Percentiles rank a stretch among this genome's conserved stretches.
Evolutionary conservation across 1,140 invertebrate genomes (phyloP).

Genomic region (Melanaphis sacchari): DNA sequence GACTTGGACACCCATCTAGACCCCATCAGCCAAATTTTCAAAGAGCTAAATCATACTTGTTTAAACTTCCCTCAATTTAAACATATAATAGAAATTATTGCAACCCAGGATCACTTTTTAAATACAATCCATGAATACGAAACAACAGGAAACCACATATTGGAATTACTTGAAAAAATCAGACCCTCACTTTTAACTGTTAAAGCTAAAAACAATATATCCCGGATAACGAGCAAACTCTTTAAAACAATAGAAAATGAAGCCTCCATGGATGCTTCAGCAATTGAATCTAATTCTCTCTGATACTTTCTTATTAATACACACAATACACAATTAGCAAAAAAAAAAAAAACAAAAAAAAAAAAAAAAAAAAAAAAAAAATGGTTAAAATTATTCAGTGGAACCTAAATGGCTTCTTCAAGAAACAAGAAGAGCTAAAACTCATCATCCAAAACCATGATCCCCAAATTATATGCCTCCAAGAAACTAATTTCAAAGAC

Average conservation of each 20-base stretch:
- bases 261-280: neutral
- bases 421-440: neutral
- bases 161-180: too few species aligned
- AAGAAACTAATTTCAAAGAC: slow-evolving; percentile 46
- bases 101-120: too few species aligned
- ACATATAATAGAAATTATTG: too few species aligned
- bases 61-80: too few species aligned
- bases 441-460: neutral
- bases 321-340: too few species aligned
- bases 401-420: slow-evolving; percentile 34
- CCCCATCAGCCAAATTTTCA: neutral
- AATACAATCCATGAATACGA: too few species aligned
- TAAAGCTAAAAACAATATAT: neutral
- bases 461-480: neutral
- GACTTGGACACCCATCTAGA: neutral
- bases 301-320: too few species aligned
- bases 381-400: neutral
- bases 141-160: too few species aligned
- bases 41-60: neutral
- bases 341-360: neutral
- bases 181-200: neutral
- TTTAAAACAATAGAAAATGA: neutral
- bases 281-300: neutral
- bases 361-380: neutral
- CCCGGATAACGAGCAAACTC: neutral